These are phyloP conservation scores for Thysanoteuthis rhombus DNA, from an alignment of 2,888 invertebrate genomes.

Conservation along the genomic window DNA sequence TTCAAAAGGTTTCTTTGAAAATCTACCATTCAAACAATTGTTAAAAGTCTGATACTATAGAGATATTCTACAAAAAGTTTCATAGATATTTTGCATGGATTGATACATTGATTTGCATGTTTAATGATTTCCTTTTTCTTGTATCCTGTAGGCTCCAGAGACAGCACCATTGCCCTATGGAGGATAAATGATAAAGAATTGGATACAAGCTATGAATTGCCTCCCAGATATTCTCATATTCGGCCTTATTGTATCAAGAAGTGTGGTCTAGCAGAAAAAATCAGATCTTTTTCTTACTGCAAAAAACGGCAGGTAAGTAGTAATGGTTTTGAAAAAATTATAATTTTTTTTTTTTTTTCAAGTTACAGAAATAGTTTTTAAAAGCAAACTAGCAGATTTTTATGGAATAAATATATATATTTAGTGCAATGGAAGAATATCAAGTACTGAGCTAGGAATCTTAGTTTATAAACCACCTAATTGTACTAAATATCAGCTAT, in stretches of 20 bases:
- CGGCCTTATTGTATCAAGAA: conserved; percentile 51
- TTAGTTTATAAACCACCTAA: not conserved
- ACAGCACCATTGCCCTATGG: conserved; percentile 91
- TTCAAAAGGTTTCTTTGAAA: no score
- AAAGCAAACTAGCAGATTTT: not conserved
- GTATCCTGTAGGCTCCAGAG: conserved; percentile 76
- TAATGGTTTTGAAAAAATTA: no score
- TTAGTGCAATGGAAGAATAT: not conserved
- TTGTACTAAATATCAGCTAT: not conserved
- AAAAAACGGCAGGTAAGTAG: conserved; percentile 75
- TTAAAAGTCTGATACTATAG: no score
- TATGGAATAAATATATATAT: not conserved
- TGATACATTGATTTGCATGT: no score
- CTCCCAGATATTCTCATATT: conserved; percentile 55
- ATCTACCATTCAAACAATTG: no score
- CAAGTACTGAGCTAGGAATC: not conserved
- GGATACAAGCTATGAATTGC: conserved; percentile 43
- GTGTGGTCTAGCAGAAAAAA: conserved; percentile 77
- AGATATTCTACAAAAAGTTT: no score
- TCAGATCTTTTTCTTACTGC: conserved; percentile 89
- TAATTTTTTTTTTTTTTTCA: not conserved
- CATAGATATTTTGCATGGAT: no score
- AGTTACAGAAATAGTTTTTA: not conserved
- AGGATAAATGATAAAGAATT: conserved; percentile 71
- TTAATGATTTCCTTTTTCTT: no score